Percentiles rank a stretch among this genome's conserved stretches.
Conservation (phyloP, 2,888 invertebrate species). For the Synergus gifuensis region DNA sequence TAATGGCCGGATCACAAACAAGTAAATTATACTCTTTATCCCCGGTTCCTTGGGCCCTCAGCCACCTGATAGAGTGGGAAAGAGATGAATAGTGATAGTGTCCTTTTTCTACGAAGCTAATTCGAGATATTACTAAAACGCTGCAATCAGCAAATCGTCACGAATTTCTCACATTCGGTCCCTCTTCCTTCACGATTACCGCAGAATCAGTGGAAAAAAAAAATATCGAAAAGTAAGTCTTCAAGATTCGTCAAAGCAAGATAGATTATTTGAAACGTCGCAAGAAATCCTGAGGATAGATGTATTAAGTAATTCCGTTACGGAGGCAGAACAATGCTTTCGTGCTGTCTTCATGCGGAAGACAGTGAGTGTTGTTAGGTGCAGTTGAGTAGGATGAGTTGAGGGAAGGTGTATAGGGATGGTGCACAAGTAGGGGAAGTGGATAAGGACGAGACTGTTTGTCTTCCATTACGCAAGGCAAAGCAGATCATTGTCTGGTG, state of each 20-base stretch:
- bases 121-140: constrained; percentile 61
- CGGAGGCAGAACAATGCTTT: constrained; percentile 28
- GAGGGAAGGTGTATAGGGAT: constrained; percentile 42
- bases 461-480: constrained; percentile 71
- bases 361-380: constrained; percentile 43
- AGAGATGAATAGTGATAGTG: constrained; percentile 47
- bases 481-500: constrained; percentile 71
- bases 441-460: constrained; percentile 68
- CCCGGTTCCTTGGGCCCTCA: constrained; percentile 44
- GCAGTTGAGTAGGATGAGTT: constrained; percentile 49
- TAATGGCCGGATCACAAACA: constrained; percentile 67
- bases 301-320: constrained; percentile 21
- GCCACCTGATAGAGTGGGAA: neutral
- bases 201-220: too few species aligned
- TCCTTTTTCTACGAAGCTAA: constrained; percentile 60
- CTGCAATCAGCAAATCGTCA: constrained; percentile 64
- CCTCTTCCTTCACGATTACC: neutral
- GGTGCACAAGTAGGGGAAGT: constrained; percentile 51
- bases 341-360: constrained; percentile 34
- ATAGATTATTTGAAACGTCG: constrained; percentile 8
- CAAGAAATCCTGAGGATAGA: neutral
- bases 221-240: too few species aligned
- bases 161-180: constrained; percentile 48
- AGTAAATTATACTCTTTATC: constrained; percentile 66
- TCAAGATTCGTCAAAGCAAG: neutral